Conservation (phyloP, 2,113 vertebrate genomes). For the Trachemys scripta region DNA sequence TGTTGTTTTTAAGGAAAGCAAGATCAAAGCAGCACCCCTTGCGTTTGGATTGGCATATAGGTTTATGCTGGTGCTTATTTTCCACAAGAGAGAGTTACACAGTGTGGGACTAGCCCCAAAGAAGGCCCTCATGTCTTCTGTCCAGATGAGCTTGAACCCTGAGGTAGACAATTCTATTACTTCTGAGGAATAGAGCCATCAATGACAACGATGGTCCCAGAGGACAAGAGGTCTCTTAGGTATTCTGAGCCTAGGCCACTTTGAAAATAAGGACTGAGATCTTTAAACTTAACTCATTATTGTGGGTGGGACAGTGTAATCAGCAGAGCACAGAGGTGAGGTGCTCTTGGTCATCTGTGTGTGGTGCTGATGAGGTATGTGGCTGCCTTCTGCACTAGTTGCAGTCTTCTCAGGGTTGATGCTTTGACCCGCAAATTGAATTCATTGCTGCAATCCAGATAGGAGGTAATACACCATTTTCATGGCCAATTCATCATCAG, state of each 20-base stretch:
- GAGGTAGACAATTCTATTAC: slow-evolving; percentile 15
- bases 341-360: not conserved
- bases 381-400: not conserved
- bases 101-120: not conserved
- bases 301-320: not conserved
- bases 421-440: not conserved
- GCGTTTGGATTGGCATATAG: not conserved
- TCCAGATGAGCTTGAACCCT: not conserved
- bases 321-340: not conserved
- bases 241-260: not conserved
- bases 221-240: slow-evolving; percentile 12
- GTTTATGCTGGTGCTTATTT: not conserved
- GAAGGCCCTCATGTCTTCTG: not conserved
- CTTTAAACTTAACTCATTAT: not conserved
- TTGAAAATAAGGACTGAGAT: slow-evolving; percentile 1
- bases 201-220: slow-evolving; percentile 13
- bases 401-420: not conserved
- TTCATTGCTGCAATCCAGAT: not conserved
- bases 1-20: not conserved
- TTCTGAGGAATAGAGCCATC: not conserved
- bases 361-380: not conserved
- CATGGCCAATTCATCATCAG: not conserved
- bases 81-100: not conserved
- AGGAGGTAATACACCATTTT: not conserved
- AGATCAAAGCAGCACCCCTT: not conserved